Base-by-base conservation (phyloP, 2,797 vertebrate genomes). In the Enteromius afrohamiltoni region DNA sequence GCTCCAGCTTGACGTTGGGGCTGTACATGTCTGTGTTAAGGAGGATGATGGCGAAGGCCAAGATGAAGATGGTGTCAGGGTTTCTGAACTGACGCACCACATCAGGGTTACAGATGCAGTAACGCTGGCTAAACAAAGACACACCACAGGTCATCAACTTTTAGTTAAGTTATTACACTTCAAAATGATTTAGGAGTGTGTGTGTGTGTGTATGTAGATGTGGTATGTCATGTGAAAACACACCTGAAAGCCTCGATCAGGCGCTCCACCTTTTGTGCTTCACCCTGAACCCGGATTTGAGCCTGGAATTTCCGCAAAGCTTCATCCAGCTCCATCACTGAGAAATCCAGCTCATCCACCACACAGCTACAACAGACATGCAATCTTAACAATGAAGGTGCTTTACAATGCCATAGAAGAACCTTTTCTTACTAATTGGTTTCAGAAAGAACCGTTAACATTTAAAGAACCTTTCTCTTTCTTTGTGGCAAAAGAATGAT, bases 11-110 rank as follows among this genome's bases (percentile, higher is more conserved):
- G 89, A 99, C 98, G 1, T 97, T 99, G 87, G 98, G 98, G 90
- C 98, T 99, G 94, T 99, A 99, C 98, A 99, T 99, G 92, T 99
- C 98, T 0, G 98, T 99, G 94, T 99, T 99, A 92, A 99, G 95
- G 87, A 99, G 96, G 93, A 99, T 99, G 93, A 99, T 97, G 88
- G 98, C 98, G 7, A 99, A 99, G 34, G 98, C 98, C 90, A 99
- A 93, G 93, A 99, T 99, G 94, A 99, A 99, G 93, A 99, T 99
- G 88, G 97, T 99, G 92, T 99, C 98, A 0, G 98, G 98, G 91
- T 99, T 99, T 87, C 97, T 94, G 89, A 99, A 99, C 89, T 99
- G 97, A 5, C 97, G 94, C 84, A 99, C 98, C 80, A 99, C 96
- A 0, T 96, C 97, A 0, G 97, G 97, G 91, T 99, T 99, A 91